A percentile compares a stretch with the other conserved stretches of the same genome.
phyloP scores from a whole-genome alignment of 30 jellyfish, hydroid and myxozoan genomes.

The Turritopsis rubra region DNA sequence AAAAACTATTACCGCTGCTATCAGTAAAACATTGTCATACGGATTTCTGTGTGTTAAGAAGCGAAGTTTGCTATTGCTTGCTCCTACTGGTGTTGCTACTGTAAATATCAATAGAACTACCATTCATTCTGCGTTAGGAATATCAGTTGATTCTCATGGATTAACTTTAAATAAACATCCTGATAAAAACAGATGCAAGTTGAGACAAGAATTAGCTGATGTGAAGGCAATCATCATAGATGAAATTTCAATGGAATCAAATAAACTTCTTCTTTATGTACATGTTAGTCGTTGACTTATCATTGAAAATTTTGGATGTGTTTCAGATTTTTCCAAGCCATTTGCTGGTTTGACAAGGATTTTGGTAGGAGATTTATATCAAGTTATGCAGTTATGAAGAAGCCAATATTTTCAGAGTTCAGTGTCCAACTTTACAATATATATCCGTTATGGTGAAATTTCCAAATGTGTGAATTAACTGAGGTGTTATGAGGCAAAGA shows the following conservation, averaged over 20 bases:
- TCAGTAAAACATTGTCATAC: slow-evolving; percentile 15
- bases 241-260: slow-evolving; percentile 8
- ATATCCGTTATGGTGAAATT: slow-evolving; percentile 10
- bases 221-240: slow-evolving; percentile 27
- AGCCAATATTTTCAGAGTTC: background rate
- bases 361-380: background rate
- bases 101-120: slow-evolving; percentile 12
- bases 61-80: slow-evolving; percentile 13
- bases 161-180: slow-evolving; percentile 14
- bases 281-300: slow-evolving; percentile 6
- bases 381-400: background rate
- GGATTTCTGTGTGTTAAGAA: slow-evolving; percentile 3
- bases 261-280: slow-evolving; percentile 16
- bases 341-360: slow-evolving; percentile 27
- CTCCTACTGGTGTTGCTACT: slow-evolving; percentile 26
- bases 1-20: slow-evolving; percentile 20
- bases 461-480: slow-evolving; percentile 30
- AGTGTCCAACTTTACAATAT: background rate
- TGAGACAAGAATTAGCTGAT: slow-evolving; percentile 9
- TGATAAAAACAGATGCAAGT: slow-evolving; percentile 13
- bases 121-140: slow-evolving; percentile 24
- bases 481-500: slow-evolving; percentile 29
- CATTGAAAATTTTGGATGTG: slow-evolving; percentile 25
- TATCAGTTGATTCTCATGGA: slow-evolving; percentile 8
- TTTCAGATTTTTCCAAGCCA: slow-evolving; percentile 24